These are phyloP conservation scores for Heliconius aoede DNA, from an alignment of 2,888 invertebrate genomes.

Conservation along the genomic window DNA sequence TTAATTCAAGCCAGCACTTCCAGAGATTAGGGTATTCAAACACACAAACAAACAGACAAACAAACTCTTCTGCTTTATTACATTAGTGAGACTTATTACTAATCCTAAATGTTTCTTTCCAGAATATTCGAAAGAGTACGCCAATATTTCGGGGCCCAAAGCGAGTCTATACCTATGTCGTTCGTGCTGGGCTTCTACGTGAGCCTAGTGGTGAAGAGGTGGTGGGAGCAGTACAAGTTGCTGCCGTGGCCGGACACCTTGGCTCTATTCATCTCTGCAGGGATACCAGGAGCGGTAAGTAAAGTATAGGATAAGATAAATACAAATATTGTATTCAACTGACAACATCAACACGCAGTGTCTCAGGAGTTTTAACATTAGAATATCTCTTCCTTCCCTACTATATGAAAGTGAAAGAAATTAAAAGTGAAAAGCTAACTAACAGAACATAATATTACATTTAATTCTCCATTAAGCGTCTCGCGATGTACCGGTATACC, in stretches of 20 bases:
- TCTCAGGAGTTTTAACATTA: background rate
- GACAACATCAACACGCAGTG: background rate
- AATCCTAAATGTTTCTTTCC: constrained; percentile 61
- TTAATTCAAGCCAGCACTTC: no score
- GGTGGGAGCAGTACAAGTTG: constrained; percentile 97
- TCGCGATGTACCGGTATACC: background rate
- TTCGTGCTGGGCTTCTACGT: constrained; percentile 98
- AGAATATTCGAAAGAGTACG: constrained; percentile 94
- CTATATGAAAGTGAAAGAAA: background rate
- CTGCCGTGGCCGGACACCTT: constrained; percentile 97
- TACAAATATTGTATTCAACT: background rate
- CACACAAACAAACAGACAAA: no score
- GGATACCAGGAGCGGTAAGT: constrained; percentile 95
- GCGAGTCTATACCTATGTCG: constrained; percentile 96
- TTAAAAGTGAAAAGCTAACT: background rate
- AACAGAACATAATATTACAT: background rate
- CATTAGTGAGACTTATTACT: background rate
- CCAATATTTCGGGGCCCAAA: constrained; percentile 93
- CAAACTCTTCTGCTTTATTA: no score
- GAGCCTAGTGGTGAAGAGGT: constrained; percentile 94
- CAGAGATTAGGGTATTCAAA: no score
- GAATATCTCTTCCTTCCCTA: background rate
- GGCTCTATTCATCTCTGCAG: constrained; percentile 95
- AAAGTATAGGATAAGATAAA: constrained; percentile 60
- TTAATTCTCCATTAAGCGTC: background rate